A percentile compares a stretch with the other conserved stretches of the same genome.
These are phyloP conservation scores for Trachelus tabidus DNA, from an alignment of 2,888 invertebrate genomes.

Conservation along the genomic window DNA sequence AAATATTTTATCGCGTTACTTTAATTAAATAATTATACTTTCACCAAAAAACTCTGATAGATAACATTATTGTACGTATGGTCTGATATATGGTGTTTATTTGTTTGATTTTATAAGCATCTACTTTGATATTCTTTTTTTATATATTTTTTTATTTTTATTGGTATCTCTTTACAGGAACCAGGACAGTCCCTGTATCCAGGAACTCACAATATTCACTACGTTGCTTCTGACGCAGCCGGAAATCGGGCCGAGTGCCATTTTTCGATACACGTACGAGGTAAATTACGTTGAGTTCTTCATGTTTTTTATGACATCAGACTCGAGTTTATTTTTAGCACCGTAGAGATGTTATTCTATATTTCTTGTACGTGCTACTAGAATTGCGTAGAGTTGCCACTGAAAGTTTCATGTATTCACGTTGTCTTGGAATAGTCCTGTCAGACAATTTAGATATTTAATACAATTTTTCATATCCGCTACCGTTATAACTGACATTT, in stretches of 20 bases:
- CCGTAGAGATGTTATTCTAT: background rate
- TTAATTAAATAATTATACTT: background rate
- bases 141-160: background rate
- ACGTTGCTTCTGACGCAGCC: constrained; percentile 74
- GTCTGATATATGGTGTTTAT: too few species aligned
- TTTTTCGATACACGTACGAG: constrained; percentile 73
- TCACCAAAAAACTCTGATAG: background rate
- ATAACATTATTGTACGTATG: too few species aligned
- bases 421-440: background rate
- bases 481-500: background rate
- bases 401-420: background rate
- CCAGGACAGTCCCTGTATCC: constrained; percentile 72
- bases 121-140: background rate
- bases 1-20: background rate
- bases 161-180: constrained; percentile 59
- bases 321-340: background rate
- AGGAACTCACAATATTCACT: constrained; percentile 73
- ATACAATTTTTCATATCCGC: background rate
- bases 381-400: background rate
- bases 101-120: background rate
- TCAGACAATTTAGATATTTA: background rate
- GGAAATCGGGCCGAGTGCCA: constrained; percentile 74
- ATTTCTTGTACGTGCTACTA: background rate
- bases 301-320: background rate
- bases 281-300: constrained; percentile 57